Evolutionary conservation across 2,888 invertebrate species (phyloP).

Genomic region (Amphimallon solstitiale): DNA sequence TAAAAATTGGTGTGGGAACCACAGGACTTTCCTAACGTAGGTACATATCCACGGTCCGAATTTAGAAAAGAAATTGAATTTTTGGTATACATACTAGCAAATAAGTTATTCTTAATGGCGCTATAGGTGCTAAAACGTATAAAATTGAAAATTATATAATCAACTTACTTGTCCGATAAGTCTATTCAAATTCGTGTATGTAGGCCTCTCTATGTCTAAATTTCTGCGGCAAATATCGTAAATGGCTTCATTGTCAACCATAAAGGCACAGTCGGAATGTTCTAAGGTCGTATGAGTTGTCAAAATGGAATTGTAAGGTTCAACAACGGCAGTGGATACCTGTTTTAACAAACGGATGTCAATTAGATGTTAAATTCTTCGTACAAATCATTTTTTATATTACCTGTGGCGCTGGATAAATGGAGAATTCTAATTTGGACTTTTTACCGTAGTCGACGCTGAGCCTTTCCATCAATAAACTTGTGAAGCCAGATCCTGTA

Average conservation of each 20-base stretch:
- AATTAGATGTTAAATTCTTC: background rate
- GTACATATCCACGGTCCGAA: too few relatives aligned
- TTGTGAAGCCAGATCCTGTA: constrained; percentile 93
- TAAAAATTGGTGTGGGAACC: too few relatives aligned
- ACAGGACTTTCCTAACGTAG: too few relatives aligned
- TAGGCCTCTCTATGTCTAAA: constrained; percentile 84
- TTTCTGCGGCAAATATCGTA: constrained; percentile 90
- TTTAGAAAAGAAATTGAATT: too few relatives aligned
- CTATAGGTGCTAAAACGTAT: too few relatives aligned
- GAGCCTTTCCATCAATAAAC: constrained; percentile 90
- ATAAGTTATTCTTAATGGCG: too few relatives aligned
- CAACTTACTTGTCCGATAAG: constrained; percentile 76
- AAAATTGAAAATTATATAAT: background rate
- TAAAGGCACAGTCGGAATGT: constrained; percentile 90
- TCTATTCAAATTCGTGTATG: constrained; percentile 88
- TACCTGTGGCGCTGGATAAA: constrained; percentile 94
- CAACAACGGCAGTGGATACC: constrained; percentile 84
- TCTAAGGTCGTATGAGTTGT: constrained; percentile 91
- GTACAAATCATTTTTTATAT: background rate
- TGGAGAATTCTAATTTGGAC: constrained; percentile 91
- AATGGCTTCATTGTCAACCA: constrained; percentile 92
- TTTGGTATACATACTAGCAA: too few relatives aligned
- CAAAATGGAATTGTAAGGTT: constrained; percentile 92
- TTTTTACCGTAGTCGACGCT: constrained; percentile 95
- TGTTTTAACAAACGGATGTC: constrained; percentile 53